These are phyloP conservation scores for Apteryx owenii DNA, from an alignment of 2,113 vertebrate genomes.

Conservation along the genomic window DNA sequence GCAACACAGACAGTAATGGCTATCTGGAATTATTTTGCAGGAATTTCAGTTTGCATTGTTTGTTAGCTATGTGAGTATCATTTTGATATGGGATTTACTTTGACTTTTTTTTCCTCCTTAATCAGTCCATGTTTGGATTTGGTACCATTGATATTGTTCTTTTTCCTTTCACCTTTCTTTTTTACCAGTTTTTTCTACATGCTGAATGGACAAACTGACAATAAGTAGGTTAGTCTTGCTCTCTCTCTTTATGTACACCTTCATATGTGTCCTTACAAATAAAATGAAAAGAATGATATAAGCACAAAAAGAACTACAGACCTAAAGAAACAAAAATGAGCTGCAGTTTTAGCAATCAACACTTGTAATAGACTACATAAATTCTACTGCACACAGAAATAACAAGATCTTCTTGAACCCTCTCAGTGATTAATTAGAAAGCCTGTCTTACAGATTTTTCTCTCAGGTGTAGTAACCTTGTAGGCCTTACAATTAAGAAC, in stretches of 20 bases:
- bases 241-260: neutral
- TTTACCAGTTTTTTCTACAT: neutral
- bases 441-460: constrained; percentile 75
- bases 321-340: constrained; percentile 35
- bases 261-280: neutral
- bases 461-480: constrained; percentile 77
- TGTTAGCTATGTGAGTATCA: neutral
- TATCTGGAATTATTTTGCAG: neutral
- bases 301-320: neutral
- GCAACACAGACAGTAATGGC: neutral
- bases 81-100: neutral
- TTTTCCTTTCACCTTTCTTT: neutral
- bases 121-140: neutral
- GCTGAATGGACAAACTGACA: neutral
- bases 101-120: neutral
- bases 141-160: neutral
- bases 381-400: constrained; percentile 70
- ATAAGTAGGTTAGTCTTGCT: neutral
- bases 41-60: neutral
- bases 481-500: constrained; percentile 75
- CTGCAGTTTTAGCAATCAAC: constrained; percentile 47
- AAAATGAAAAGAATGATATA: neutral
- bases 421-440: constrained; percentile 79
- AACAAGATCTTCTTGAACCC: constrained; percentile 72
- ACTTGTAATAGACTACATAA: constrained; percentile 54